Conservation (phyloP, 2,113 vertebrate species). For the Poecile atricapillus region DNA sequence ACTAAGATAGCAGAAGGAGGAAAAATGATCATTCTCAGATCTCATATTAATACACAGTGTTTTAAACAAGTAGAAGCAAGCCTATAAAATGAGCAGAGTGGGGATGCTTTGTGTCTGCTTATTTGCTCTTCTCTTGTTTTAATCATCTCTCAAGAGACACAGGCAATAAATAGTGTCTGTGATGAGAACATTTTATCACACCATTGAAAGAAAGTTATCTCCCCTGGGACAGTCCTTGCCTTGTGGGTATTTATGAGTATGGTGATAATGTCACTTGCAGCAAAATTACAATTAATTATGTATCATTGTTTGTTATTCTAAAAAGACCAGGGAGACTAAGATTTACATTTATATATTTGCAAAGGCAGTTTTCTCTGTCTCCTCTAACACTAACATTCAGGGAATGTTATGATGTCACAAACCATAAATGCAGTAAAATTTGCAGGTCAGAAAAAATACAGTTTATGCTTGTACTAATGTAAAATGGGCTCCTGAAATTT, state of each 20-base stretch:
- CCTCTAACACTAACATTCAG: background rate
- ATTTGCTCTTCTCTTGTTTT: background rate
- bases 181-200: slow-evolving; percentile 17
- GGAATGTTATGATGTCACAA: background rate
- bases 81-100: background rate
- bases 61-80: slow-evolving; percentile 33
- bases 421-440: background rate
- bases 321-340: background rate
- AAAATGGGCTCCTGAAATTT: background rate
- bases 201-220: background rate
- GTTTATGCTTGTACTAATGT: background rate
- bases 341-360: background rate
- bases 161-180: background rate
- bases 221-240: background rate
- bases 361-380: background rate
- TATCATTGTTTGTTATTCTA: background rate
- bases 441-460: background rate
- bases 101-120: background rate
- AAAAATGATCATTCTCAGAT: background rate
- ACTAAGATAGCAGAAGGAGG: background rate
- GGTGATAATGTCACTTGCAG: slow-evolving; percentile 1
- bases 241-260: background rate
- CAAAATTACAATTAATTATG: slow-evolving; percentile 21
- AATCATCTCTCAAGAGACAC: background rate
- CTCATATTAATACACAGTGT: background rate